Base-by-base conservation (phyloP, 2,888 invertebrate species). In the Helleia helle region DNA sequence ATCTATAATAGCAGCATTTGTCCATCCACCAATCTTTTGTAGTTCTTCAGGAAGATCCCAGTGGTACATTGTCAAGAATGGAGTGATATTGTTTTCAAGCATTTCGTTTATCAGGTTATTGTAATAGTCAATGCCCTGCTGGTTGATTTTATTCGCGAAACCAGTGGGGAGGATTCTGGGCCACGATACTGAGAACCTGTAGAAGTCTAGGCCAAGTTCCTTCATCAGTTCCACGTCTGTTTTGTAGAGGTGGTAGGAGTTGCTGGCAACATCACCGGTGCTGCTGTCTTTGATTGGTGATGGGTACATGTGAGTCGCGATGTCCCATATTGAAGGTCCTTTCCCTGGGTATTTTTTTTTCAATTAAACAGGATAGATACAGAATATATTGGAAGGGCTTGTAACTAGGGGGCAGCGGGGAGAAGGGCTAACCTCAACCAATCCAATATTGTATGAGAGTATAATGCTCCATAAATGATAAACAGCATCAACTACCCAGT, bases 121-220 rank as follows among this genome's bases (percentile, higher is more conserved):
- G 63, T 93, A 93, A 60, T 91, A 91, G 24, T 80, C 65, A n/a
- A 90, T 70, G 1, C 90, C 92, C 2, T 75, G 80, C 51, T 84
- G 59, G 58, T 90, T 92, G n/a, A 89, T 62, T 8, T 67, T 59
- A 37, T 86, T 75, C 0, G 76, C 47, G 37, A 81, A 80, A 3
- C 89, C 91, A 27, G 69, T 81, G 0, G 91, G 90, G 28, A 91
- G 65, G 8, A 92, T 70, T 42, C 91, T 72, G 0, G 89, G 61
- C 91, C 92, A 92, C 0, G 89, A 86, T 38, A 89, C 75, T 1
- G 89, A 88, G 55, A 89, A 88, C 29, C 88, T 66, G 54, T 88
- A 88, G 50, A 81, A 85, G 38, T 87, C 64, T 0, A 85, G 75
- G 1, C 77, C 79, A 1, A 87, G 48, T 38, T 71, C 70, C 30